A percentile compares a stretch with the other conserved stretches of the same genome.
phyloP scores from a whole-genome alignment of 2,113 vertebrate species.

The Phasianus colchicus region DNA sequence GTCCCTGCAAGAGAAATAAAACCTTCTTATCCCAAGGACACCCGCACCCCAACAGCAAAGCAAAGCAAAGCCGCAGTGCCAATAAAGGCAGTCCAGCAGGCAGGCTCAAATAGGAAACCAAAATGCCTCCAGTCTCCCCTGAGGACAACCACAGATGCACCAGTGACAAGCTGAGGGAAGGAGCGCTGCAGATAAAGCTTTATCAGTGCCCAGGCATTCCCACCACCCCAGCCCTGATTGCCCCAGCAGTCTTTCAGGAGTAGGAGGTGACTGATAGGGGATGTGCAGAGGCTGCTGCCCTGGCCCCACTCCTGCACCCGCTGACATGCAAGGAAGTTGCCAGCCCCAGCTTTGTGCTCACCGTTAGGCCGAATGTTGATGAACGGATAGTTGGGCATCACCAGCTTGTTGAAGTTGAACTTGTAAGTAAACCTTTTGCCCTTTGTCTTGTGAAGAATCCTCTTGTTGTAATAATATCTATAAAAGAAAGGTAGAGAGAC shows the following conservation, averaged over 20 bases:
- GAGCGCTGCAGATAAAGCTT: not conserved
- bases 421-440: conserved; percentile 86
- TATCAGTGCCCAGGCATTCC: not conserved
- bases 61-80: not conserved
- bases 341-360: conserved; percentile 15
- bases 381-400: conserved; percentile 84
- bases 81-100: not conserved
- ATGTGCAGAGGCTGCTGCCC: not conserved
- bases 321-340: not conserved
- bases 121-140: not conserved
- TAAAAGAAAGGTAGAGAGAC: not conserved
- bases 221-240: not conserved
- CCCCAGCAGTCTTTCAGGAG: not conserved
- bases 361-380: conserved; percentile 82
- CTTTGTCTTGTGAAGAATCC: conserved; percentile 86
- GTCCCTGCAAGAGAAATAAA: not conserved
- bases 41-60: not conserved
- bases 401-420: conserved; percentile 85
- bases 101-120: not conserved
- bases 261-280: not conserved
- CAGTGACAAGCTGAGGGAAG: not conserved
- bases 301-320: not conserved
- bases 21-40: not conserved
- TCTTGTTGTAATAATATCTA: conserved; percentile 85
- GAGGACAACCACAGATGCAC: not conserved